These are phyloP conservation scores for Argynnis bischoffii DNA, from an alignment of 2,888 invertebrate species.

Conservation along the genomic window DNA sequence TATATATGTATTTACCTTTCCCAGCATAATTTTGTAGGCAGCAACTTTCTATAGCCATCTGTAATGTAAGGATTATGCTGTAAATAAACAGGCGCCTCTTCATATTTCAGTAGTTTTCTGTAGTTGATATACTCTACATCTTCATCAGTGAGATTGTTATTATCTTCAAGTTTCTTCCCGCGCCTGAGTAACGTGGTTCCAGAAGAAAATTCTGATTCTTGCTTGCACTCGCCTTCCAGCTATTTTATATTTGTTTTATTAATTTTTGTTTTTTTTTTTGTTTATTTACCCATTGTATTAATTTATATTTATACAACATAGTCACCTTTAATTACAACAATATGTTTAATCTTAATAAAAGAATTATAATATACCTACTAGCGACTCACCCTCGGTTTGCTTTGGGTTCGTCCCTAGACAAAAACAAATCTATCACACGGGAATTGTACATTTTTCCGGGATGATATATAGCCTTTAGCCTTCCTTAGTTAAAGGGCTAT, in stretches of 20 bases:
- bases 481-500: too few species aligned
- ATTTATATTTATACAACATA: neutral
- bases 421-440: too few species aligned
- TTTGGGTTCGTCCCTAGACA: too few species aligned
- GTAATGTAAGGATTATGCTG: conserved; percentile 94
- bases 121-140: conserved; percentile 77
- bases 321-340: neutral
- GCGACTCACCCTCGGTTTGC: too few species aligned
- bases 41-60: conserved; percentile 91
- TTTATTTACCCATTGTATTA: neutral
- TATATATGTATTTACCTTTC: conserved; percentile 85
- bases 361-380: too few species aligned
- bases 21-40: conserved; percentile 85
- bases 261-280: neutral
- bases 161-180: conserved; percentile 73
- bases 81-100: conserved; percentile 90
- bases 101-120: conserved; percentile 71
- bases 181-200: conserved; percentile 59
- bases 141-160: conserved; percentile 74
- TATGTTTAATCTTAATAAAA: too few species aligned
- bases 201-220: conserved; percentile 55
- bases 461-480: too few species aligned
- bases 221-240: conserved; percentile 62
- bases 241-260: conserved; percentile 38
- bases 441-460: too few species aligned